Conservation (phyloP, 2,888 invertebrate species). For the Trissoscelio sp. region DNA sequence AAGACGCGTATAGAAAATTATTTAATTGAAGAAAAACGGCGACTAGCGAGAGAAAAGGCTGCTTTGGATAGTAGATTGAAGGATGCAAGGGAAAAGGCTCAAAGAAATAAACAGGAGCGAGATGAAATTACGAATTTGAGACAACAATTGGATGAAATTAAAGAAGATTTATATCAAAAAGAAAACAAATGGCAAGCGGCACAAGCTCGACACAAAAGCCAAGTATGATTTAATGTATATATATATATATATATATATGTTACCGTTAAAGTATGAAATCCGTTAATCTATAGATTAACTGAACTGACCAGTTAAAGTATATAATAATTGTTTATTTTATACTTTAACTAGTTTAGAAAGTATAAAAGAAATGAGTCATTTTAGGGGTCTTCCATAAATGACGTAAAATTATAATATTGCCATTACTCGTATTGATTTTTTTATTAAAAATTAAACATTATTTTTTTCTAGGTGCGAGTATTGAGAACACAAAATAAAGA, state of each 20-base stretch:
- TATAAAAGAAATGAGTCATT: too few species aligned
- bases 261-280: too few species aligned
- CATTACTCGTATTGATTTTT: neutral
- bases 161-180: slow-evolving; percentile 88
- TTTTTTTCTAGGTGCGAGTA: slow-evolving; percentile 84
- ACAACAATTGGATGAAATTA: slow-evolving; percentile 87
- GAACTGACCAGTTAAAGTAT: too few species aligned
- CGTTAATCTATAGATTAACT: too few species aligned
- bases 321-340: too few species aligned
- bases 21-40: slow-evolving; percentile 88
- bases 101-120: slow-evolving; percentile 86
- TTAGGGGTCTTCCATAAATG: too few species aligned
- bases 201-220: slow-evolving; percentile 89
- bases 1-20: slow-evolving; percentile 87
- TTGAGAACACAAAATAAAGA: slow-evolving; percentile 89
- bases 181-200: slow-evolving; percentile 89
- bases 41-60: slow-evolving; percentile 87
- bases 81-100: slow-evolving; percentile 86
- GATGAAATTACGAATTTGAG: slow-evolving; percentile 79
- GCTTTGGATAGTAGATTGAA: slow-evolving; percentile 88
- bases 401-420: too few species aligned
- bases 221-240: slow-evolving; percentile 78
- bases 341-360: too few species aligned
- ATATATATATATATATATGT: too few species aligned
- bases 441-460: neutral